Percentiles rank a stretch among this genome's conserved stretches.
Evolutionary conservation across 1,140 invertebrate genomes (phyloP).

Genomic region (Harpegnathos saltator): DNA sequence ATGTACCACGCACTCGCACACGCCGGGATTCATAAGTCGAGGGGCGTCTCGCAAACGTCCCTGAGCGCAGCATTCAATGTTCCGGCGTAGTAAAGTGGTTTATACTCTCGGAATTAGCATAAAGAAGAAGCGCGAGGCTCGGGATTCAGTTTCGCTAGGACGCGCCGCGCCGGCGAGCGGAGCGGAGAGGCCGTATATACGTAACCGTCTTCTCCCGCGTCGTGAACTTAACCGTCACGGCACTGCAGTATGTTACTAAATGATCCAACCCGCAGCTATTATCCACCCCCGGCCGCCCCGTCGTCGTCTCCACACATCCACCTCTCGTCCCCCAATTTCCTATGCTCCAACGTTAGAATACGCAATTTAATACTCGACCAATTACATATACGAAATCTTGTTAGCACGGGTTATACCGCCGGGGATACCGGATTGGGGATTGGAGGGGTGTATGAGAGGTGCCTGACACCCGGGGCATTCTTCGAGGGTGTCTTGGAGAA

Average conservation of each 20-base stretch:
- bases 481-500: constrained; percentile 78
- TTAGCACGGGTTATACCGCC: constrained; percentile 85
- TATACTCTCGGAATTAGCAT: constrained; percentile 16
- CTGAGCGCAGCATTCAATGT: neutral
- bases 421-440: constrained; percentile 72
- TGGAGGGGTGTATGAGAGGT: constrained; percentile 61
- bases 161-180: neutral
- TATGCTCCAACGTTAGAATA: constrained; percentile 80
- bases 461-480: constrained; percentile 82
- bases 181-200: constrained; percentile 29
- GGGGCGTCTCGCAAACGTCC: too few relatives aligned
- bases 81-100: constrained; percentile 20
- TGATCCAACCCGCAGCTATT: constrained; percentile 83
- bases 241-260: constrained; percentile 85
- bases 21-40: too few relatives aligned
- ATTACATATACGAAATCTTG: constrained; percentile 87
- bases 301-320: constrained; percentile 61
- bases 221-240: constrained; percentile 79
- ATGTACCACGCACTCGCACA: too few relatives aligned
- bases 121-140: constrained; percentile 29
- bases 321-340: constrained; percentile 64
- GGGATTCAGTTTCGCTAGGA: constrained; percentile 2
- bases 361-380: constrained; percentile 86
- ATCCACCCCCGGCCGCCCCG: constrained; percentile 75
- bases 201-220: constrained; percentile 27